phyloP scores from a whole-genome alignment of 1,140 invertebrate species.

The Aporrectodea caliginosa region DNA sequence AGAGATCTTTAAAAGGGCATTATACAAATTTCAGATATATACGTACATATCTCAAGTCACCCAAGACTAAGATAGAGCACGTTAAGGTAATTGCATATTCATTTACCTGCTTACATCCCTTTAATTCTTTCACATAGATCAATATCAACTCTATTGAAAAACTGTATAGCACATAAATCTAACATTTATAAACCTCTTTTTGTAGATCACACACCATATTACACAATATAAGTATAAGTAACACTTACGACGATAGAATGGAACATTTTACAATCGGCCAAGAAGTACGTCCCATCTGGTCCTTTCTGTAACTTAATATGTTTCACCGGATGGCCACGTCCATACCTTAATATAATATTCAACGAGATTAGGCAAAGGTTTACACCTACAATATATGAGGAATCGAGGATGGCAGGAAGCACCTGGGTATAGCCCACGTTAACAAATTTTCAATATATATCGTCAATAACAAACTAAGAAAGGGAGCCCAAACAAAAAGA shows the following conservation, averaged over 20 bases:
- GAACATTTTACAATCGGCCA: constrained; percentile 86
- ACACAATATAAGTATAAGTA: neutral
- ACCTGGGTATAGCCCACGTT: no score
- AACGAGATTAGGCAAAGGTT: no score
- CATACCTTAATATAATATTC: constrained; percentile 16
- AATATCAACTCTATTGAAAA: neutral
- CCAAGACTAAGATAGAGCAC: neutral
- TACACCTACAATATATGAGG: no score
- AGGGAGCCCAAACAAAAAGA: no score
- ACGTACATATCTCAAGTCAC: neutral
- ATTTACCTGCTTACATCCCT: neutral
- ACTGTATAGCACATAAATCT: neutral
- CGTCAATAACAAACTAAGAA: no score
- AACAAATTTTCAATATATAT: no score
- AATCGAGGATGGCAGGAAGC: no score
- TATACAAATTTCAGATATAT: no score
- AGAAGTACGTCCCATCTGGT: constrained; percentile 66
- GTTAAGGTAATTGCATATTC: neutral
- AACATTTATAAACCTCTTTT: neutral
- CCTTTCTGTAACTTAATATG: constrained; percentile 75
- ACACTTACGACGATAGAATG: constrained; percentile 62
- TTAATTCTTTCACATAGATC: neutral
- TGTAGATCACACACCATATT: neutral
- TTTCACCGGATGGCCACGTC: constrained; percentile 62
- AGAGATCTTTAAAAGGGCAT: no score